These are phyloP conservation scores for Halcyon senegalensis DNA, from an alignment of 2,113 vertebrate species.

Conservation along the genomic window DNA sequence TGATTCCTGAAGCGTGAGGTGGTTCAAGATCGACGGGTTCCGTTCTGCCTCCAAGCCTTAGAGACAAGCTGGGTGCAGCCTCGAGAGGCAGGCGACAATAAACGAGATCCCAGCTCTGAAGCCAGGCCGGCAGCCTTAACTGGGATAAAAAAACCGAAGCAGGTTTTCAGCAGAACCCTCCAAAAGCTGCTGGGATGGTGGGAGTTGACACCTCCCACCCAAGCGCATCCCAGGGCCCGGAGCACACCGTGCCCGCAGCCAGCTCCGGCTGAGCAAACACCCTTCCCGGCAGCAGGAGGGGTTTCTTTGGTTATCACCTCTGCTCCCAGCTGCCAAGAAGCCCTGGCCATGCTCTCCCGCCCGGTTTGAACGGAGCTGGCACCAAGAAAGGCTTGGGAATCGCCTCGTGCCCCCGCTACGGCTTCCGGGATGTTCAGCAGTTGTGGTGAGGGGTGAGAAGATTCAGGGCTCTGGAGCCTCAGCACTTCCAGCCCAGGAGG, in stretches of 20 bases:
- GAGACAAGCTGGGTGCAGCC: background rate
- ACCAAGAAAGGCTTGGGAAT: background rate
- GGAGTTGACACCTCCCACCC: background rate
- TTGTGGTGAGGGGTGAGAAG: background rate
- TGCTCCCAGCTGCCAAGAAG: background rate
- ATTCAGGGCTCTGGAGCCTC: rapidly evolving
- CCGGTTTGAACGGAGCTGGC: background rate
- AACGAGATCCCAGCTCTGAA: background rate
- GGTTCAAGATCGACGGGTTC: background rate
- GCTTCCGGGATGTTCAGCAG: rapidly evolving
- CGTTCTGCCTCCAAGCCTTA: background rate
- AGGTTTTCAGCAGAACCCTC: rapidly evolving
- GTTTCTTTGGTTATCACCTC: background rate
- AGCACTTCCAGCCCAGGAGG: background rate
- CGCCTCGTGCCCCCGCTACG: rapidly evolving
- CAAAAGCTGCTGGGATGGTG: background rate
- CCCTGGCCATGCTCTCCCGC: background rate
- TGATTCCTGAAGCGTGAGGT: background rate
- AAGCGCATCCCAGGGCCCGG: background rate
- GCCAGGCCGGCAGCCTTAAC: too few species aligned
- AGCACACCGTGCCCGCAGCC: background rate
- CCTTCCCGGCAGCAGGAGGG: background rate
- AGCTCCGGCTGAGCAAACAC: background rate
- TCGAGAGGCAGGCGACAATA: background rate
- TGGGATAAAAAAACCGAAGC: background rate